These are phyloP conservation scores for Sardina pilchardus DNA, from an alignment of 2,113 vertebrate species.

Conservation along the genomic window DNA sequence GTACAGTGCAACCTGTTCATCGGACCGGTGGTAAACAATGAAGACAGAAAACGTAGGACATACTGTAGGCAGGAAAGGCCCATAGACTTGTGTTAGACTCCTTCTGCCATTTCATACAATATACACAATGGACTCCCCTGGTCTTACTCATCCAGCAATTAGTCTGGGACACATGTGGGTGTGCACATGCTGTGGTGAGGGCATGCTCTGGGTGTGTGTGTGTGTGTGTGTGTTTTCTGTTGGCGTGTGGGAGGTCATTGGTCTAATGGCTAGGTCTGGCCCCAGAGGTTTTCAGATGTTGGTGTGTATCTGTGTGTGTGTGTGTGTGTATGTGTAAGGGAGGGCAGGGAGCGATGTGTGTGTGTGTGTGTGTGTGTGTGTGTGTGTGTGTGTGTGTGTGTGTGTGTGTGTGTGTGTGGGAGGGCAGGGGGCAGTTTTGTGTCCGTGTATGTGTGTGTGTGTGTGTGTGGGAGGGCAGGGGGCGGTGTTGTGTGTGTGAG, in stretches of 20 bases:
- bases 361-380: slow-evolving; percentile 19
- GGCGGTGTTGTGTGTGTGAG: slow-evolving; percentile 8
- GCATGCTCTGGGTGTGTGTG: background rate
- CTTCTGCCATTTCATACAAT: background rate
- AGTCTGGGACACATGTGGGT: background rate
- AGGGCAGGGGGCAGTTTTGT: too few species aligned
- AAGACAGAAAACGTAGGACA: background rate
- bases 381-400: too few species aligned
- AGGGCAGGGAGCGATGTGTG: background rate
- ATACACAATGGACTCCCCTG: too few species aligned
- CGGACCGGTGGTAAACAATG: background rate
- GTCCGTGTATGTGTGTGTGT: background rate
- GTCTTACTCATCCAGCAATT: background rate
- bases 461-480: background rate
- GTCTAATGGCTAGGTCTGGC: background rate
- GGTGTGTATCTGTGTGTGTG: slow-evolving; percentile 2
- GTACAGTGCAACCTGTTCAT: background rate
- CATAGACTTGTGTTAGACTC: background rate
- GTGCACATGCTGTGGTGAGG: background rate
- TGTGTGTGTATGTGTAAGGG: background rate
- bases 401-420: slow-evolving; percentile 2
- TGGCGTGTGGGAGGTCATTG: background rate
- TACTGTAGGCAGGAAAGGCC: background rate
- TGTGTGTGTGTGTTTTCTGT: background rate
- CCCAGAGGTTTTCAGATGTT: background rate